These are phyloP conservation scores for Oxyura jamaicensis DNA, from an alignment of 2,113 vertebrate genomes.

Conservation along the genomic window DNA sequence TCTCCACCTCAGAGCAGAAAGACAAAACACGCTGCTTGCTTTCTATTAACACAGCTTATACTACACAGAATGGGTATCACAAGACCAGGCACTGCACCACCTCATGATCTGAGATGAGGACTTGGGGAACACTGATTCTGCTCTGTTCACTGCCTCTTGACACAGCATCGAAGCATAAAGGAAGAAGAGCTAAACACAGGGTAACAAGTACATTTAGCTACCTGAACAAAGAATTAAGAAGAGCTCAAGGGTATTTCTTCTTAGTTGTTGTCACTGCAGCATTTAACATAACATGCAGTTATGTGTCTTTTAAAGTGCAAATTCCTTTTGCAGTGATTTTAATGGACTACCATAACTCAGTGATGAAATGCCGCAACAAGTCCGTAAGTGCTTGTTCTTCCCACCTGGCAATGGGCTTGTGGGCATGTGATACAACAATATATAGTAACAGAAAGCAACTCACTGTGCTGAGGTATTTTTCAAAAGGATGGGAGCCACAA, in stretches of 20 bases:
- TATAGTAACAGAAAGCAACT: slow-evolving; percentile 44
- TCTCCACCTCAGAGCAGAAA: neutral
- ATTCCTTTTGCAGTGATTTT: neutral
- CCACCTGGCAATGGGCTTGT: neutral
- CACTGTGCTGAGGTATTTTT: slow-evolving; percentile 88
- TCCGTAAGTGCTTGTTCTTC: neutral
- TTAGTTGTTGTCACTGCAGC: neutral
- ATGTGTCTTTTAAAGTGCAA: neutral
- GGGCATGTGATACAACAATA: neutral
- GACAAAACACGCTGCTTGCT: neutral
- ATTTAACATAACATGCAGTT: neutral
- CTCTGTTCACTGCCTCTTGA: neutral
- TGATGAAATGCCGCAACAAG: neutral
- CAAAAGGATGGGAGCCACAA: slow-evolving; percentile 87
- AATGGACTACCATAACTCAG: neutral
- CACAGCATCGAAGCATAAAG: neutral
- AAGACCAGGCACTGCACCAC: neutral
- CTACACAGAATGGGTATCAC: neutral
- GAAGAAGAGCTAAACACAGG: neutral
- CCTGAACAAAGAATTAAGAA: neutral
- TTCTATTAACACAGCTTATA: neutral
- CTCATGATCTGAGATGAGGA: fast-evolving
- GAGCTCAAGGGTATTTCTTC: neutral
- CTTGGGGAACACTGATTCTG: neutral
- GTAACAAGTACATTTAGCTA: neutral